Base-by-base conservation (phyloP, 2,888 invertebrate genomes). In the Tenthredo scrophulariae region DNA sequence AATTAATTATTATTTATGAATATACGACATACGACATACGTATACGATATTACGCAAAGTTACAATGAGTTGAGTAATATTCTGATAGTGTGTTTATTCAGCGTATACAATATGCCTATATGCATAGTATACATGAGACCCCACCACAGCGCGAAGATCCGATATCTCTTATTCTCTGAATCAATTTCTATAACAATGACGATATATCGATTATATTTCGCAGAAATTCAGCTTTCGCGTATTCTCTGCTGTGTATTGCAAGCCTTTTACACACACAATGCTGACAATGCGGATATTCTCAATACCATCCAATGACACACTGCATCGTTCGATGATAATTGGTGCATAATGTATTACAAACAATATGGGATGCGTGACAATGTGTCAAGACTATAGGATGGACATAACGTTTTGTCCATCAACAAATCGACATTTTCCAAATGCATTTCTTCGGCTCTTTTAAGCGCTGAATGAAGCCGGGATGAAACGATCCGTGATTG, bases 61-160 rank as follows among this genome's bases (percentile, higher is more conserved):
- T 29, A 74, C 72, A 40, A 29, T 15, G 43, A 74, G 13, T 74
- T 74, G 72, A 43, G 72, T 74, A 74, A 74, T 43, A 67, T 67
- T 67, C 67, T 18, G 67, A 67, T 33, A 67, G 22, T 26, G 67
- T 67, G 67, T 67, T 26, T 62, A 62, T 10, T 62, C 26, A 62
- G 9, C n/a, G 62, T 62, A 18, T 54, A 54, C 22, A 0, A 6
- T 22, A 58, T 58, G 10, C 10, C 40, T 43, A 43, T 43, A 43
- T 7, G 9, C 9, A 40, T 40, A 40, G 7, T 37, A 40, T 10
- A 46, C 46, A 46, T 46, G 0, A 46, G 13, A 46, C 46, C 13
- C 46, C 46, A 4, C 22, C 6, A n/a, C 58, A 18, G 22, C 58
- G n/a, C 58, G 58, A 58, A n/a, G 58, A n/a, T 58, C 9, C 58